Evolutionary conservation across 2,888 invertebrate species (phyloP).

Genomic region (Suillia variegata): DNA sequence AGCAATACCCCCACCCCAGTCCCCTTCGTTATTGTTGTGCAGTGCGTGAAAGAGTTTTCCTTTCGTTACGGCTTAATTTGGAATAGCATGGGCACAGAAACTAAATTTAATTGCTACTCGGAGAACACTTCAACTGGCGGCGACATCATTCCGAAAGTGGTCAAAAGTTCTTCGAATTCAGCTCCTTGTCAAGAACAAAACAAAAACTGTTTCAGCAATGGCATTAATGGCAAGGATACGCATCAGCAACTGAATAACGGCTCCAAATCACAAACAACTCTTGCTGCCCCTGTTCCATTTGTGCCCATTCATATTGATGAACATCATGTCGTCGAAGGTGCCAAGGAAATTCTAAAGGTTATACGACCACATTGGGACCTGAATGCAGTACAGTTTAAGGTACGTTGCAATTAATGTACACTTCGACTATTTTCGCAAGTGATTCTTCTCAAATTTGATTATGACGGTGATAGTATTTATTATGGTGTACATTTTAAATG

Average conservation of each 20-base stretch:
- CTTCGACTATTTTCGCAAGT: too few relatives aligned
- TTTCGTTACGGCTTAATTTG: too few relatives aligned
- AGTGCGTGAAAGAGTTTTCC: too few relatives aligned
- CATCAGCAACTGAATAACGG: not conserved
- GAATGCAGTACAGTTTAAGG: conserved; percentile 74
- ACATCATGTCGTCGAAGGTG: conserved; percentile 70
- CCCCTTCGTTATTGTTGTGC: too few relatives aligned
- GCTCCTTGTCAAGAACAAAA: too few relatives aligned
- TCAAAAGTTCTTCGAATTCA: conserved; percentile 21
- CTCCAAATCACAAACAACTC: not conserved
- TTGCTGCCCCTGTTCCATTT: conserved; percentile 42
- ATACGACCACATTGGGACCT: conserved; percentile 75
- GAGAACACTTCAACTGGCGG: conserved; percentile 50
- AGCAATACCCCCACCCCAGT: too few relatives aligned
- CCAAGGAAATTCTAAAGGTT: conserved; percentile 68
- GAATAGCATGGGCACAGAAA: conserved; percentile 57
- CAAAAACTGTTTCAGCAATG: conserved; percentile 17
- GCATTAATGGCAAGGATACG: not conserved
- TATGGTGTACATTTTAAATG: too few relatives aligned
- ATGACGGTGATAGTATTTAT: too few relatives aligned
- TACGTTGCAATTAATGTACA: conserved; percentile 57
- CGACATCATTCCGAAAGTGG: conserved; percentile 10
- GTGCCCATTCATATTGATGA: conserved; percentile 71
- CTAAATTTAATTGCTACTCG: conserved; percentile 51
- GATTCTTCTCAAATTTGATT: too few relatives aligned